phyloP scores from a whole-genome alignment of 2,888 invertebrate species.

The Ligdia adustata region DNA sequence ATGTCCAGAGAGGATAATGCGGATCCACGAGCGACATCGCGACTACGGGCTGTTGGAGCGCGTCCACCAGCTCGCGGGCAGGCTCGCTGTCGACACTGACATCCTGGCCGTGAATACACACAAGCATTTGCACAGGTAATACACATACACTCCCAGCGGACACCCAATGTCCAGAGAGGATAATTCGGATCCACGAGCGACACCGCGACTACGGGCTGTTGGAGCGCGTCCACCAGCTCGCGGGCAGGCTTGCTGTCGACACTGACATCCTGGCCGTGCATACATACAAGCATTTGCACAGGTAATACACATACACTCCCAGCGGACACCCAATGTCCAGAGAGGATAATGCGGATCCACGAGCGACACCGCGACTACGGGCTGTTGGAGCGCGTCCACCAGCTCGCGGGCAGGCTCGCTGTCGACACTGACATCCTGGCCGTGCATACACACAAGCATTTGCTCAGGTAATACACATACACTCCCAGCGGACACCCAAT shows the following conservation, averaged over 20 bases:
- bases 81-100: constrained; percentile 86
- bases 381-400: constrained; percentile 86
- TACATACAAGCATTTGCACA: constrained; percentile 69
- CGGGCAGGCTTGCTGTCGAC: constrained; percentile 82
- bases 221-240: constrained; percentile 83
- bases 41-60: constrained; percentile 88
- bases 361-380: constrained; percentile 88
- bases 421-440: constrained; percentile 86
- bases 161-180: constrained; percentile 91
- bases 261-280: constrained; percentile 87
- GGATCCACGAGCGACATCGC: constrained; percentile 88
- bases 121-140: constrained; percentile 65
- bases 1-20: constrained; percentile 89
- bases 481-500: constrained; percentile 91
- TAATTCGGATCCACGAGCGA: constrained; percentile 88
- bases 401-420: constrained; percentile 77
- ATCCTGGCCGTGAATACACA: constrained; percentile 86
- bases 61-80: constrained; percentile 75
- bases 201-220: constrained; percentile 87
- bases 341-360: constrained; percentile 89
- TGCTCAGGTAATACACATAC: constrained; percentile 62
- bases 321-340: constrained; percentile 90
- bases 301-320: too few relatives aligned
- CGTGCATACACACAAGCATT: constrained; percentile 83
- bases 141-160: constrained; percentile 77